These are phyloP conservation scores for Meliscaeva auricollis DNA, from an alignment of 2,888 invertebrate species.

Conservation along the genomic window DNA sequence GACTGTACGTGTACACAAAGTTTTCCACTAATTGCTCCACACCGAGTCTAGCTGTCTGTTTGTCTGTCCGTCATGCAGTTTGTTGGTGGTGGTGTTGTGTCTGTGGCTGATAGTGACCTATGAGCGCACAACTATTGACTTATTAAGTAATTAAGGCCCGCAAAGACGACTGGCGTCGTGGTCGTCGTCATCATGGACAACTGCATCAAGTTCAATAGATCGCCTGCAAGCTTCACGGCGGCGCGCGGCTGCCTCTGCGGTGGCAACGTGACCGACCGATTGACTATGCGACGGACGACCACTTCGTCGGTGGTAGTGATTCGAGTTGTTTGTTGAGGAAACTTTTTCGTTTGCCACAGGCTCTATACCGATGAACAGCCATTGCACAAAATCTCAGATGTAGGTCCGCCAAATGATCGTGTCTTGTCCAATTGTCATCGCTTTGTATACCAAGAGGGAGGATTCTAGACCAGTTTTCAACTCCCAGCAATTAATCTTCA, in stretches of 20 bases:
- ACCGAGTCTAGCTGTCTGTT: conserved; percentile 53
- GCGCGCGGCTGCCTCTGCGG: no score
- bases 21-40: conserved; percentile 68
- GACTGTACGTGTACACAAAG: conserved; percentile 4
- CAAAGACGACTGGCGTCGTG: conserved; percentile 66
- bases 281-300: no score
- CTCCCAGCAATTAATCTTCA: conserved; percentile 83
- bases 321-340: conserved; percentile 30
- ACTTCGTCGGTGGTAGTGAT: conserved; percentile 7
- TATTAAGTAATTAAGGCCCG: conserved; percentile 73
- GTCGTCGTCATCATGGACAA: conserved; percentile 49
- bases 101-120: conserved; percentile 71
- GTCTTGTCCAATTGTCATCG: conserved; percentile 65
- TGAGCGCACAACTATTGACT: conserved; percentile 74
- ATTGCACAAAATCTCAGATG: conserved; percentile 59
- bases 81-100: conserved; percentile 37
- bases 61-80: conserved; percentile 55
- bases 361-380: conserved; percentile 56
- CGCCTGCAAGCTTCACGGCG: conserved; percentile 4
- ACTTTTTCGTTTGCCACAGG: conserved; percentile 50
- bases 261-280: not conserved
- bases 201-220: conserved; percentile 63
- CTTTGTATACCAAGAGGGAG: conserved; percentile 10
- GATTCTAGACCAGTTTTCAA: conserved; percentile 51
- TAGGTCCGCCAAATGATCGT: conserved; percentile 67